These are phyloP conservation scores for Siderastrea radians DNA, from an alignment of 92 coral and sea anemone genomes.

Conservation along the genomic window DNA sequence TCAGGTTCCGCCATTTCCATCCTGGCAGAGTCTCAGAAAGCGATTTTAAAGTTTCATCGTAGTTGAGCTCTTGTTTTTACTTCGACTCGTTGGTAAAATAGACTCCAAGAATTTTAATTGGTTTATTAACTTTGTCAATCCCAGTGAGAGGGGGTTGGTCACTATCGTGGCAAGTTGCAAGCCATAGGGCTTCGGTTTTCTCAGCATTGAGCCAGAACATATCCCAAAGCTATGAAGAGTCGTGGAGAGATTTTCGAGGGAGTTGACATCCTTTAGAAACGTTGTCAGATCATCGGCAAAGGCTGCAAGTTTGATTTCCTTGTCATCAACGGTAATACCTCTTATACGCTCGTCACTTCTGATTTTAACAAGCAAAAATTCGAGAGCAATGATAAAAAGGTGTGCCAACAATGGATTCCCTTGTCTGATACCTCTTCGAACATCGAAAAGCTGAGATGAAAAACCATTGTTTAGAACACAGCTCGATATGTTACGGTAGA, in stretches of 20 bases:
- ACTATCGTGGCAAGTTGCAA: neutral
- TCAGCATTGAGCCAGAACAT: neutral
- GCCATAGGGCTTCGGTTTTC: neutral
- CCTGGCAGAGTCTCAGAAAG: too few species aligned
- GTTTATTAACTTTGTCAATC: neutral
- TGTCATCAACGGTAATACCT: neutral
- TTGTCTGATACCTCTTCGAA: neutral
- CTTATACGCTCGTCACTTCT: neutral
- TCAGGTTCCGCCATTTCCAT: too few species aligned
- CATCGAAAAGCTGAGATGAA: neutral
- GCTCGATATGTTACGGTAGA: neutral
- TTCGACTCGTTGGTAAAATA: too few species aligned
- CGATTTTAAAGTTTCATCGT: too few species aligned
- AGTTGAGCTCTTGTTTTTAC: too few species aligned
- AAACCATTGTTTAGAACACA: neutral
- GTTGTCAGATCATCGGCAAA: constrained; percentile 2
- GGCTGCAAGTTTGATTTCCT: neutral
- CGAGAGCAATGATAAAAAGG: neutral
- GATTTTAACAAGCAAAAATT: neutral
- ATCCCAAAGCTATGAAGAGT: neutral
- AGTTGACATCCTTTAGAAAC: neutral
- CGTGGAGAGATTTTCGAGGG: neutral
- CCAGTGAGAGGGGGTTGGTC: neutral
- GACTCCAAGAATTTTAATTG: constrained; percentile 2
- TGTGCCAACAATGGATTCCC: neutral